A percentile compares a stretch with the other conserved stretches of the same genome.
Evolutionary conservation across 2,113 vertebrate species (phyloP).

Genomic region (Burhinus oedicnemus): DNA sequence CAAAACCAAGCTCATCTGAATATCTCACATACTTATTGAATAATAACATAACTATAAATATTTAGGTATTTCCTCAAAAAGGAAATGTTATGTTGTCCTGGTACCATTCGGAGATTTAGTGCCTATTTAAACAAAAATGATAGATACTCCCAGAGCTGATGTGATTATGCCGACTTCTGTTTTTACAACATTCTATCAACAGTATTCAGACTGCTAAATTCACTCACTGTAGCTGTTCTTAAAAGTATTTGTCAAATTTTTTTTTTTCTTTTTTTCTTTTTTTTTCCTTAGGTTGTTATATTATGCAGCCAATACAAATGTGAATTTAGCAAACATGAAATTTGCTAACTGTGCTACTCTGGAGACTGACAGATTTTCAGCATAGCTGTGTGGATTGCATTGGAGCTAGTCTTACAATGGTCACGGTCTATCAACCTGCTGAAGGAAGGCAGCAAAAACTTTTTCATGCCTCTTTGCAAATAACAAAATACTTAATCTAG

Average conservation of each 20-base stretch:
- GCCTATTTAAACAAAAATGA: slow-evolving; percentile 6
- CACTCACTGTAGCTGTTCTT: neutral
- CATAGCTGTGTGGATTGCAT: neutral
- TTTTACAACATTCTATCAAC: neutral
- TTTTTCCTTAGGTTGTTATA: neutral
- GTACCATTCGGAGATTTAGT: neutral
- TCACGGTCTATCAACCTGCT: neutral
- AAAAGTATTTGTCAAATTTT: neutral
- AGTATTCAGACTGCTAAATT: neutral
- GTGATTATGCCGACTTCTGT: neutral
- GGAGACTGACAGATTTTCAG: neutral
- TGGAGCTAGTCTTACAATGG: neutral
- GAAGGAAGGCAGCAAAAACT: neutral
- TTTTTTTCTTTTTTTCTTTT: too few species aligned
- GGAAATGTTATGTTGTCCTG: neutral
- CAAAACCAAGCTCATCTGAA: neutral
- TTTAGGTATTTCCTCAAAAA: slow-evolving; percentile 6
- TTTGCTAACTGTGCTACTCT: neutral
- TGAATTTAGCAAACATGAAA: neutral
- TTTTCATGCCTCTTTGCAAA: neutral
- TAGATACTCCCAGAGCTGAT: neutral
- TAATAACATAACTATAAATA: slow-evolving; percentile 10
- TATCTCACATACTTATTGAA: neutral
- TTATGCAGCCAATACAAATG: neutral
- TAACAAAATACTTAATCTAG: neutral